Percentiles rank a stretch among this genome's conserved stretches.
These are phyloP conservation scores for Macropodus opercularis DNA, from an alignment of 2,797 vertebrate species.

Conservation along the genomic window DNA sequence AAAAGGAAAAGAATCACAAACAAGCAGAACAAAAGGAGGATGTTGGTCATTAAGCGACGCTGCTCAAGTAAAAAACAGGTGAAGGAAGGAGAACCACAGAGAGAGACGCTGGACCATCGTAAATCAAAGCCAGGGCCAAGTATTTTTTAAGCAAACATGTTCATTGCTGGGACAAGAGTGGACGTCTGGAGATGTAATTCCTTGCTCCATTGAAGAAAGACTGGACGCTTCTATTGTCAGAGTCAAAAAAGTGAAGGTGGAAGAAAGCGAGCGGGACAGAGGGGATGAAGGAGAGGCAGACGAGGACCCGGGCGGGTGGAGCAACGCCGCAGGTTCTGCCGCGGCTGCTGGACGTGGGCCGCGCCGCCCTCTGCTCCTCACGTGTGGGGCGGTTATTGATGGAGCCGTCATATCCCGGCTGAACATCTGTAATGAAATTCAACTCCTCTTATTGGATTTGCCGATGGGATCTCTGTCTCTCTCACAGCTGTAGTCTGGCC, in stretches of 20 bases:
- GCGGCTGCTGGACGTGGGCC: slow-evolving; percentile 68
- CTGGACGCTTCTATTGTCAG: slow-evolving; percentile 78
- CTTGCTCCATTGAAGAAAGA: slow-evolving; percentile 76
- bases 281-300: slow-evolving; percentile 29
- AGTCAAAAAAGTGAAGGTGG: slow-evolving; percentile 51
- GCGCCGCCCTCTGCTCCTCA: slow-evolving; percentile 65
- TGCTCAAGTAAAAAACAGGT: slow-evolving; percentile 37
- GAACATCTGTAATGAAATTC: slow-evolving; percentile 83
- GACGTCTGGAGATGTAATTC: slow-evolving; percentile 79
- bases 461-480: slow-evolving; percentile 71
- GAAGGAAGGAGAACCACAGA: slow-evolving; percentile 20
- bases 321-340: slow-evolving; percentile 66
- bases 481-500: slow-evolving; percentile 68
- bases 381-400: slow-evolving; percentile 80
- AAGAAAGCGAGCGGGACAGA: slow-evolving; percentile 51
- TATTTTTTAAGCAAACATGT: slow-evolving; percentile 55
- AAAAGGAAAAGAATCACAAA: slow-evolving; percentile 7
- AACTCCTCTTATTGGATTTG: slow-evolving; percentile 77
- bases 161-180: slow-evolving; percentile 46
- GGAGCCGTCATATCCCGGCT: slow-evolving; percentile 79
- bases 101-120: no score
- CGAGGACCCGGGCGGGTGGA: slow-evolving; percentile 56
- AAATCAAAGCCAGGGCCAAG: slow-evolving; percentile 66
- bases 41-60: no score
- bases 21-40: no score